Evolutionary conservation across 2,888 invertebrate species (phyloP).

Genomic region (Arenicola marina): DNA sequence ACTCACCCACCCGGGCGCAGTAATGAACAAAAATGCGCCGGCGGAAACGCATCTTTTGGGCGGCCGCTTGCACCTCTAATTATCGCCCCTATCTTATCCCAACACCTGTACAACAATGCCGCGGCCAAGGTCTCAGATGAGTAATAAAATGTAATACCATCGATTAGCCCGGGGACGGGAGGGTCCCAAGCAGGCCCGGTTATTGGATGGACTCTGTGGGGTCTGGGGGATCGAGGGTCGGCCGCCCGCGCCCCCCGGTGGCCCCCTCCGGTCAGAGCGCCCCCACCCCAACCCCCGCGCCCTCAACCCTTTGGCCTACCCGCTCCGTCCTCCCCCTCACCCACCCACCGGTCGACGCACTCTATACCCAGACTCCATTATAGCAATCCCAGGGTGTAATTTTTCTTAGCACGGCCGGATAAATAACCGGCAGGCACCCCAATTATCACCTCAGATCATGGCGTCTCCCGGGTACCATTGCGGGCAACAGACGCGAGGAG

Average conservation of each 20-base stretch:
- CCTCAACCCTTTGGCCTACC: neutral
- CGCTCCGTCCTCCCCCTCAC: neutral
- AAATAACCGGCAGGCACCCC: slow-evolving; percentile 26
- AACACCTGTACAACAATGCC: slow-evolving; percentile 19
- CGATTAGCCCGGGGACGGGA: slow-evolving; percentile 20
- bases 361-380: slow-evolving; percentile 18
- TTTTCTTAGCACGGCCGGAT: slow-evolving; percentile 20
- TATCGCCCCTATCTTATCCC: slow-evolving; percentile 21
- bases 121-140: slow-evolving; percentile 7
- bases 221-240: slow-evolving; percentile 7
- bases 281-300: too few relatives aligned
- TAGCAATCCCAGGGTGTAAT: slow-evolving; percentile 11
- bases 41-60: slow-evolving; percentile 4
- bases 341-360: neutral
- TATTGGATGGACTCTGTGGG: slow-evolving; percentile 15
- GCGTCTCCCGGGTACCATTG: slow-evolving; percentile 26
- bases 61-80: neutral
- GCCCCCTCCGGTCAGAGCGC: neutral
- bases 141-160: slow-evolving; percentile 28
- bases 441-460: slow-evolving; percentile 32
- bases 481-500: slow-evolving; percentile 1
- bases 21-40: slow-evolving; percentile 15
- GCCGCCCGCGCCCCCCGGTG: neutral
- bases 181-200: slow-evolving; percentile 17
- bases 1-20: neutral